Evolutionary conservation across 2,888 invertebrate genomes (phyloP), one percentile per base, ranked within the genome.

Genomic region (Drosophila neutralis): DNA sequence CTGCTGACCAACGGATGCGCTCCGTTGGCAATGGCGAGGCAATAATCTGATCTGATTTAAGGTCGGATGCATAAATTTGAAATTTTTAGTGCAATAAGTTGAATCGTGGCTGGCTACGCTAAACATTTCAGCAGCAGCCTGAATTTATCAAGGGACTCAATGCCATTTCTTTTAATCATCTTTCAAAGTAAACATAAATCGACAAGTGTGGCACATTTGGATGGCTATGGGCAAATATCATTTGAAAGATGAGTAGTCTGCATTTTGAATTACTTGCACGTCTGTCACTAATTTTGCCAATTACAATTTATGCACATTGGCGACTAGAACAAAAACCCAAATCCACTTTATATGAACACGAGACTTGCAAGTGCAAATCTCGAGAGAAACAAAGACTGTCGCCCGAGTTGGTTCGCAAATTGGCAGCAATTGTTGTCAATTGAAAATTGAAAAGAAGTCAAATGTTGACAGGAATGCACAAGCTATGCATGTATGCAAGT

Each of bases 381-480:
- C 18, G 31, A 54, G 29, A 45, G 64, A 59, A 56, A 38, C 36
- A 24, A 60, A 59, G 60, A 48, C 38, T 38, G 45, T 69, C 59
- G 73, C 57, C 38, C 56, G 76, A 59, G 64, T 36, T 73, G 52
- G 57, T 29, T 68, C 38, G 73, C 80, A 85, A 85, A 85, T 86
- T 89, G 85, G 69, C 78, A 62, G 83, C 90, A 89, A 86, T 87
- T 87, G 88, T 88, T 78, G 90, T 85, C 91, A 91, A 91, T 92
- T 91, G 86, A 91, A 87, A 91, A 90, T 91, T 87, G 90, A 90
- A 87, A 90, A 88, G 81, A 87, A 90, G 80, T 85, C 78, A 86
- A 79, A 78, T 76, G 87, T 73, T 61, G 82, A 71, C 69, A 70
- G 69, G 67, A 79, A 69, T 74, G 77, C 63, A 69, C 57, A 63